Conservation (phyloP, 2,113 vertebrate species). For the Arenaria interpres region DNA sequence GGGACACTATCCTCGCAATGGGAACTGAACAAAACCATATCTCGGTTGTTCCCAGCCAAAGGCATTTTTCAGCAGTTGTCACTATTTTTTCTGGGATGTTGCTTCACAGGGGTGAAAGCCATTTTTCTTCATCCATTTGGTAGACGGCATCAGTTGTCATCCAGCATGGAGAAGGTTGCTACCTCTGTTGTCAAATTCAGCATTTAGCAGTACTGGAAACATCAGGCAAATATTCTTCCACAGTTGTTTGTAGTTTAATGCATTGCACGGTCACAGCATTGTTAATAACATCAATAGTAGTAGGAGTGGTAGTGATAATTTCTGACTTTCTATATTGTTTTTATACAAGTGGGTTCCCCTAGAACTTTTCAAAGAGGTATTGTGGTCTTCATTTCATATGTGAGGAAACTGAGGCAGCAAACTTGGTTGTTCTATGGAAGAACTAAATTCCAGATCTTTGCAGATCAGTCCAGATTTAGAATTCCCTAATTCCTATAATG, state of each 20-base stretch:
- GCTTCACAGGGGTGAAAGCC: not conserved
- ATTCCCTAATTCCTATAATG: not conserved
- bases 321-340: not conserved
- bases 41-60: not conserved
- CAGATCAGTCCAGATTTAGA: not conserved
- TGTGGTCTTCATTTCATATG: not conserved
- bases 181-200: not conserved
- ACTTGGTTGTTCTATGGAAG: not conserved
- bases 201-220: not conserved
- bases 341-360: not conserved
- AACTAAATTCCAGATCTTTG: not conserved
- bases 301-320: no score
- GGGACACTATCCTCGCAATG: fast-evolving
- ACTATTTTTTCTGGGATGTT: not conserved
- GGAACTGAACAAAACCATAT: not conserved
- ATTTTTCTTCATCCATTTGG: not conserved
- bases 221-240: not conserved
- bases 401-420: not conserved
- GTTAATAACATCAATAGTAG: not conserved
- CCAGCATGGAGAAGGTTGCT: not conserved
- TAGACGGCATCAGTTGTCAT: not conserved
- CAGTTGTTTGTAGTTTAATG: not conserved
- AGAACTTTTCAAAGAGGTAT: not conserved
- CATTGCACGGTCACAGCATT: not conserved
- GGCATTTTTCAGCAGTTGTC: not conserved